Conservation (phyloP, 2,113 vertebrate genomes). For the Tauraco erythrolophus region DNA sequence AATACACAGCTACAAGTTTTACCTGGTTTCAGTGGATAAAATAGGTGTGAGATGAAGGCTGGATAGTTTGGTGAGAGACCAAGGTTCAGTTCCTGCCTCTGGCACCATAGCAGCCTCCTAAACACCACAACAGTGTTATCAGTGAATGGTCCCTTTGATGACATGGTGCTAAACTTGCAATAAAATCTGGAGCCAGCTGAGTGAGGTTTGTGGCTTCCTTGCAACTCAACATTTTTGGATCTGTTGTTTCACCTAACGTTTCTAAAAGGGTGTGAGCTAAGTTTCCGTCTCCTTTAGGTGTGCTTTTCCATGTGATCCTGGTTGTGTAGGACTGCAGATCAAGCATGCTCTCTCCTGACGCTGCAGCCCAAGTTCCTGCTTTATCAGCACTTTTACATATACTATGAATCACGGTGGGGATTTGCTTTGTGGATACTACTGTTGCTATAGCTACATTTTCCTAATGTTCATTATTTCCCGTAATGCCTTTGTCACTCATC, state of each 20-base stretch:
- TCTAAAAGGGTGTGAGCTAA: background rate
- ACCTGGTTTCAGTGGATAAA: background rate
- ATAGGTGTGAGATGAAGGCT: background rate
- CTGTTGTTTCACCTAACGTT: background rate
- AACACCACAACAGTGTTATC: background rate
- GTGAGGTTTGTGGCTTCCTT: background rate
- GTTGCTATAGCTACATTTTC: constrained; percentile 45
- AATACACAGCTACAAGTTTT: background rate
- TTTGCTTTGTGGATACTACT: background rate
- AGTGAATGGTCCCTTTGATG: background rate
- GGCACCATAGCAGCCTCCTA: background rate
- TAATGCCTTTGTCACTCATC: constrained; percentile 7
- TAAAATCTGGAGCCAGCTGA: background rate
- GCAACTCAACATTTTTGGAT: background rate
- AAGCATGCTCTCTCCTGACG: background rate
- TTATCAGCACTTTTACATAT: background rate
- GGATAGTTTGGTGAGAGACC: background rate
- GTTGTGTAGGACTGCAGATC: background rate
- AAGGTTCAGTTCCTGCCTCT: background rate
- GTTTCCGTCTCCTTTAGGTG: background rate
- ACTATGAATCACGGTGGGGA: background rate
- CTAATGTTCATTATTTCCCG: constrained; percentile 2
- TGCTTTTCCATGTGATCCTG: background rate
- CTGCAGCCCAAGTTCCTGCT: background rate
- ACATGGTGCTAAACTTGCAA: background rate